Base-by-base conservation (phyloP, 1,140 invertebrate genomes). In the Brachionus sp. region DNA sequence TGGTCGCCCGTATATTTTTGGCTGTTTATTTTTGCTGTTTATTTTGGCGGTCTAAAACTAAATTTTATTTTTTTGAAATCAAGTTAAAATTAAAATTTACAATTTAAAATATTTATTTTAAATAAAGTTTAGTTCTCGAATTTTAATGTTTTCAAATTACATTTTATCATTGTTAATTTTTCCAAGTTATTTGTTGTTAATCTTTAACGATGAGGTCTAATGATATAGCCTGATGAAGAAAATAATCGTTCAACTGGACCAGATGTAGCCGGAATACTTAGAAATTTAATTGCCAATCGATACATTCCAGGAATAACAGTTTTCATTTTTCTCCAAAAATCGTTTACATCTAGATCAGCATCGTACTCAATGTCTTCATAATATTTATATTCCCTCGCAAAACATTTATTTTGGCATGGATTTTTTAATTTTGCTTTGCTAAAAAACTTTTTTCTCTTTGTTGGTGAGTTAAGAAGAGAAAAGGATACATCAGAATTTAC, bases 181-280 rank as follows among this genome's bases (percentile, higher is more conserved):
- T 66, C 62, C 4, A 66, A 33, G 62, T 66, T 33, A 12, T 66
- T 66, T 66, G 62, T 7, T 33, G 62, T 66, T 9, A 66, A 4
- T 66, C 62, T 66, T 66, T 25, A 66, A 29, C 62, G 62, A 66
- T 66, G 62, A 66, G 62, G 62, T 66, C 62, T 66, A 29, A 13
- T 66, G 2, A 29, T 66, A 12, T 66, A 66, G 4, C 23, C 25
- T 9, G 62, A 25, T 29, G 23, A 29, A 29, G 62, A 66, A 66
- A 66, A 66, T 0, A 35, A 9, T 12, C 62, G 19, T 66, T 66
- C 62, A 66, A 66, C 53, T 23, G 53, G 16, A 62, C 53, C 53
- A 9, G 53, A 23, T 62, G 53, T 23, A 62, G 53, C 62, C 10
- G 62, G 25, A 12, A 66, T 66, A 66, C 23, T 29, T 1, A 66